phyloP scores from a whole-genome alignment of 2,888 invertebrate genomes.

The Eristalis pertinax region DNA sequence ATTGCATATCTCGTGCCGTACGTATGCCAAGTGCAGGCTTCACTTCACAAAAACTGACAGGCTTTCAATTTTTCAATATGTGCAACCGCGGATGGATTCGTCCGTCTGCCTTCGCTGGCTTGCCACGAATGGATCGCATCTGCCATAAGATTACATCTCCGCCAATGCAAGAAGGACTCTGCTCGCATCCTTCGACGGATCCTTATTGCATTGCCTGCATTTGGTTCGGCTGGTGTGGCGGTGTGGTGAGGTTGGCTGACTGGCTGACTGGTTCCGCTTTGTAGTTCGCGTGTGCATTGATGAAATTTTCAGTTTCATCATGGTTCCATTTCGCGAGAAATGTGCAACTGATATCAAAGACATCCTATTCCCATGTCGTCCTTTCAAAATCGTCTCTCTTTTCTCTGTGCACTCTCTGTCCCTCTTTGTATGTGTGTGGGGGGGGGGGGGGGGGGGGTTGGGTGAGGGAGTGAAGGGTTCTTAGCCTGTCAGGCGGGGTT shows the following conservation, averaged over 20 bases:
- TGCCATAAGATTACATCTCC: conserved; percentile 60
- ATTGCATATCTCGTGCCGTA: conserved; percentile 35
- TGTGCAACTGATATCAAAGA: conserved; percentile 70
- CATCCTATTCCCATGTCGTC: conserved; percentile 25
- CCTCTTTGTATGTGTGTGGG: not conserved
- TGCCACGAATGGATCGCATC: not conserved
- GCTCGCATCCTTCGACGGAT: conserved; percentile 51
- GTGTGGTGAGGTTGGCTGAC: not conserved
- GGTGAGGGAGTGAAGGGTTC: not conserved
- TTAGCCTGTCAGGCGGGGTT: not conserved
- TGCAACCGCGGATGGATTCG: not conserved
- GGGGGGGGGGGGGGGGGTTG: too few species aligned
- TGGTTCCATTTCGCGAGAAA: conserved; percentile 51
- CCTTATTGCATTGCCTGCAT: conserved; percentile 47
- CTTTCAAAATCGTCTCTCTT: not conserved
- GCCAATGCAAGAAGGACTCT: not conserved
- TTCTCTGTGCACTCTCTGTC: not conserved
- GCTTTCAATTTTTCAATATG: conserved; percentile 52
- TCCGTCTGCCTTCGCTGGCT: not conserved
- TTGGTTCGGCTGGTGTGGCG: not conserved
- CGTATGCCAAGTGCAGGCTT: conserved; percentile 43
- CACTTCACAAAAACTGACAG: conserved; percentile 46
- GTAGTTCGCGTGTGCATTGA: conserved; percentile 28
- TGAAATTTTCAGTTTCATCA: conserved; percentile 62
- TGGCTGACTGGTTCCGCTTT: not conserved